Percentiles rank a stretch among this genome's conserved stretches.
These are phyloP conservation scores for Heteromurus nitidus DNA, from an alignment of 2,888 invertebrate genomes.

Conservation along the genomic window DNA sequence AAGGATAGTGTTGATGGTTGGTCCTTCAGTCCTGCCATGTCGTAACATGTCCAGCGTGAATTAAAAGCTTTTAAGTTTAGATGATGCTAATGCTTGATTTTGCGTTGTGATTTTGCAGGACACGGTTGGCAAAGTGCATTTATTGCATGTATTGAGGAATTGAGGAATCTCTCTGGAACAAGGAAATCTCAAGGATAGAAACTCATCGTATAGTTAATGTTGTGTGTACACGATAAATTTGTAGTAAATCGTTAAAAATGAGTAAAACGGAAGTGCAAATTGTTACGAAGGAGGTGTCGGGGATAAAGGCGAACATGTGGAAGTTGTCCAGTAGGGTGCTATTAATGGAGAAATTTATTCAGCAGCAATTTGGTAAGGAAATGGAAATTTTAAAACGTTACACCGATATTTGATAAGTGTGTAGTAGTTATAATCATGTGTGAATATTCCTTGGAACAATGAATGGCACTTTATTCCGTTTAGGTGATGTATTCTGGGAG, in stretches of 20 bases:
- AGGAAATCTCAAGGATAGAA: no score
- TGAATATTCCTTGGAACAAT: neutral
- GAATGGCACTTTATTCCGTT: neutral
- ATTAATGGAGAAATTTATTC: constrained; percentile 67
- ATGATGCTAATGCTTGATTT: no score
- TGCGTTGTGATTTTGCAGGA: no score
- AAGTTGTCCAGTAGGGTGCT: constrained; percentile 64
- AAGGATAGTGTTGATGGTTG: no score
- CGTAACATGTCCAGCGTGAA: no score
- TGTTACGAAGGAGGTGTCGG: constrained; percentile 44
- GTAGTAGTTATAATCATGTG: neutral
- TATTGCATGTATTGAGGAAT: no score
- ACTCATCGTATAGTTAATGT: no score
- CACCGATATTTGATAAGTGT: neutral
- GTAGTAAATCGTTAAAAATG: no score
- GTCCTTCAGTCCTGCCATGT: no score
- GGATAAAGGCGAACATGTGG: constrained; percentile 66
- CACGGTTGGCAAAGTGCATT: no score
- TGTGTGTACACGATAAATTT: neutral
- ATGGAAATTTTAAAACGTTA: neutral
- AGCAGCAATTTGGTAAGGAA: constrained; percentile 60
- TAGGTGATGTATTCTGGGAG: constrained; percentile 67
- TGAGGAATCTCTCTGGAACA: no score
- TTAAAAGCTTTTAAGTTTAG: no score
- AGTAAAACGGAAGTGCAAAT: constrained; percentile 49